These are phyloP conservation scores for Cynopterus brachyotis DNA, from an alignment of 2,113 vertebrate species.

Conservation along the genomic window DNA sequence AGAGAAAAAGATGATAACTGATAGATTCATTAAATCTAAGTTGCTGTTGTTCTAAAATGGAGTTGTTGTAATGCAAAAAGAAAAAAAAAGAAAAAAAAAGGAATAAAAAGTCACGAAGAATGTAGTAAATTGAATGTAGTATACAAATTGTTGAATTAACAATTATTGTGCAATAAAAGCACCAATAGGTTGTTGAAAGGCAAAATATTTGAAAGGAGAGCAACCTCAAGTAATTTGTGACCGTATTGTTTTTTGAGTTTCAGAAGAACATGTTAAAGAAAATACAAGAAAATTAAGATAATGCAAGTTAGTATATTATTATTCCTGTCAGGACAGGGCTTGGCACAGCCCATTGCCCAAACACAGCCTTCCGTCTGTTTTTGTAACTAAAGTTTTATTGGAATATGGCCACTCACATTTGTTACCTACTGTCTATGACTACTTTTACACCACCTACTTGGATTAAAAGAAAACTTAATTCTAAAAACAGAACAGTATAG, in stretches of 20 bases:
- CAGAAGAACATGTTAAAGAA: neutral
- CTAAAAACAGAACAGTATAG: neutral
- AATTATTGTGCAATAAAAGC: neutral
- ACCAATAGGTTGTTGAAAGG: neutral
- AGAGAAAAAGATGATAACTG: neutral
- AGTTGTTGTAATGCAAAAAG: neutral
- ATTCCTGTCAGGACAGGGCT: neutral
- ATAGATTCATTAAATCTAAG: neutral
- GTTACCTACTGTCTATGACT: neutral
- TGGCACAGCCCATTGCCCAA: neutral
- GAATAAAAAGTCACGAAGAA: neutral
- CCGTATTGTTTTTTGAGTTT: neutral
- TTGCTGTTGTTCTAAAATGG: neutral
- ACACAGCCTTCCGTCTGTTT: neutral
- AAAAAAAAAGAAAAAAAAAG: no score
- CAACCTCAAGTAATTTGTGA: neutral
- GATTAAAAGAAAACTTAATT: slow-evolving; percentile 16
- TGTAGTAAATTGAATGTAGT: neutral
- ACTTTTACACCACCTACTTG: neutral
- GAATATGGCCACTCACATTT: neutral
- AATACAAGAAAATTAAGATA: neutral
- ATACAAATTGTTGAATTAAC: neutral
- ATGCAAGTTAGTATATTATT: neutral
- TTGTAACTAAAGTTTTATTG: neutral
- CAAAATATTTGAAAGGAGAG: neutral